Conservation (phyloP, 2,797 vertebrate species). For the Gouania willdenowi region DNA sequence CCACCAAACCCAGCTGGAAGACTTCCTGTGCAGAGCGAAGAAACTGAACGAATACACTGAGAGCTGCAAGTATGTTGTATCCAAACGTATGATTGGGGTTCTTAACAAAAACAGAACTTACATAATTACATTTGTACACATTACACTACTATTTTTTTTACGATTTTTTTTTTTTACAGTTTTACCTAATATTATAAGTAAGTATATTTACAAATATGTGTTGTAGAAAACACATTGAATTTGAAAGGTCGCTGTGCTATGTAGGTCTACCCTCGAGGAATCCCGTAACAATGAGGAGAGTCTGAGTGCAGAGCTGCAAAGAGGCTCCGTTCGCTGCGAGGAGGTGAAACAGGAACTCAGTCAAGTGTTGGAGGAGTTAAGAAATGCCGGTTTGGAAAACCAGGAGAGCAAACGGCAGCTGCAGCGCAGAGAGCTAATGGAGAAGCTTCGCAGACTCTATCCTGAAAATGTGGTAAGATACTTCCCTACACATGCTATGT, state of each 20-base stretch:
- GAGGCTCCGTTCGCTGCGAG: conserved; percentile 55
- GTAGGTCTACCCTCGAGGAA: conserved; percentile 76
- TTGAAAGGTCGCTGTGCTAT: background rate
- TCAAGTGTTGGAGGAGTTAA: conserved; percentile 74
- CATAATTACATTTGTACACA: too few relatives aligned
- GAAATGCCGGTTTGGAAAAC: conserved; percentile 80
- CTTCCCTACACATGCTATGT: too few relatives aligned
- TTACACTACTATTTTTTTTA: too few relatives aligned
- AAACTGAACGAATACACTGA: conserved; percentile 85
- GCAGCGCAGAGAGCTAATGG: conserved; percentile 82
- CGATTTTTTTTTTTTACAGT: too few relatives aligned
- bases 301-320: conserved; percentile 74
- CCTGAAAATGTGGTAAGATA: conserved; percentile 87
- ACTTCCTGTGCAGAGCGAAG: conserved; percentile 75
- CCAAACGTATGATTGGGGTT: too few relatives aligned
- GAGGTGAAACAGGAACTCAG: conserved; percentile 82
- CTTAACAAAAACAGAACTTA: too few relatives aligned
- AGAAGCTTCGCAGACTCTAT: conserved; percentile 80
- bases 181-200: too few relatives aligned
- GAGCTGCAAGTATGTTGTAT: conserved; percentile 84
- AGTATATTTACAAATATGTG: too few relatives aligned
- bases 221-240: too few relatives aligned
- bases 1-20: conserved; percentile 77
- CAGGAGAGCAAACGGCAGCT: conserved; percentile 82
- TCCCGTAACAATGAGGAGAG: conserved; percentile 69